Conservation (phyloP, 2,113 vertebrate genomes). For the Morone saxatilis region DNA sequence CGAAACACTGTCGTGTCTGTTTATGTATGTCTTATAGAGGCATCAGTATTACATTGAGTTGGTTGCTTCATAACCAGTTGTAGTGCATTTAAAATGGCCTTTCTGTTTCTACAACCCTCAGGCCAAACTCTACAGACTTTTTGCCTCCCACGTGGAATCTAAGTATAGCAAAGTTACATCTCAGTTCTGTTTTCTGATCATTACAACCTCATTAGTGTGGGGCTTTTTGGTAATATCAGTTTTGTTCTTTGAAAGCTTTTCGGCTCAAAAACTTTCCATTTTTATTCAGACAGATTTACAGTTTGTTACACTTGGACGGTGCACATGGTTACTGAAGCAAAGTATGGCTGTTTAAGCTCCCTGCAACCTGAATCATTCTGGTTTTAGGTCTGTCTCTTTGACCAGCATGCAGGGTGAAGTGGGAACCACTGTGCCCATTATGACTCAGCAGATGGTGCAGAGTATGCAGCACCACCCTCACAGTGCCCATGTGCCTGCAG, state of each 20-base stretch:
- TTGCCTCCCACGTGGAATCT: not conserved
- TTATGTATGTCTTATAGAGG: too few relatives aligned
- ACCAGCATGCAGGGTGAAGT: slow-evolving; percentile 27
- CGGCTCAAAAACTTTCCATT: slow-evolving; percentile 3
- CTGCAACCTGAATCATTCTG: not conserved
- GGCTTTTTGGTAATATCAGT: not conserved
- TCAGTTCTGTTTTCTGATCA: slow-evolving; percentile 11
- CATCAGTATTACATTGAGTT: too few relatives aligned
- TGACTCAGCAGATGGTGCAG: slow-evolving; percentile 68
- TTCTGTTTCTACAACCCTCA: not conserved
- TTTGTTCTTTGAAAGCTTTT: slow-evolving; percentile 6
- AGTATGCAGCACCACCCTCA: slow-evolving; percentile 48
- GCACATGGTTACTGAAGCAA: not conserved
- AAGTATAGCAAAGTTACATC: not conserved
- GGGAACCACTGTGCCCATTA: slow-evolving; percentile 46
- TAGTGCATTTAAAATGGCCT: not conserved
- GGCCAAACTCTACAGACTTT: not conserved
- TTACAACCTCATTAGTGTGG: not conserved
- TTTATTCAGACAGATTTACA: slow-evolving; percentile 13
- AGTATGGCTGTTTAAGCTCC: not conserved
- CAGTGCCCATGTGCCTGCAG: slow-evolving; percentile 44
- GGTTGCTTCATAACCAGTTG: too few relatives aligned
- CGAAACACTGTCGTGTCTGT: too few relatives aligned
- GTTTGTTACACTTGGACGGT: slow-evolving; percentile 29
- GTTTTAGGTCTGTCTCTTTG: slow-evolving; percentile 11